Evolutionary conservation across 2,888 invertebrate species (phyloP), one percentile per base, ranked within the genome.

Genomic region (Orgyia antiqua): DNA sequence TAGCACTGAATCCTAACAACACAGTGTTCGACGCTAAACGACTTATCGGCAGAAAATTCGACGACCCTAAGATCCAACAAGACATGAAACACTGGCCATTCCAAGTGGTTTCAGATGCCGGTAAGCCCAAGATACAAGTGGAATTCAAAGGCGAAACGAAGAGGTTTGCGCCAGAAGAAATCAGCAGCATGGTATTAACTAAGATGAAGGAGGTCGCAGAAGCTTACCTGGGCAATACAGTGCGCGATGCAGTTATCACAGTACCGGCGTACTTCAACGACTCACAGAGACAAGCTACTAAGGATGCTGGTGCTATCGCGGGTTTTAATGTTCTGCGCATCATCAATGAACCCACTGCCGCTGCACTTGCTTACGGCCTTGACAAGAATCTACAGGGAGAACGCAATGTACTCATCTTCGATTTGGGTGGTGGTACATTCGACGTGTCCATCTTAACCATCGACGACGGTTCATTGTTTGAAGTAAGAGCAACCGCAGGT

Each of bases 381-480:
- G 92, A 93, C 62, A 92, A 93, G 67, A 91, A 91, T 63, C 79
- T 92, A 10, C 90, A 91, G 62, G 92, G 92, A n/a, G n/a, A n/a
- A n/a, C n/a, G n/a, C n/a, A n/a, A n/a, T n/a, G n/a, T n/a, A n/a
- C n/a, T n/a, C n/a, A 10, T 93, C 55, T 93, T 93, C 58, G 92
- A 93, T 70, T 84, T 93, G 45, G 89, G 89, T 12, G 96, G 96
- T 44, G 96, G 95, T 26, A 96, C 95, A 29, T 97, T 97, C 70
- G 96, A 97, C 86, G 96, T 97, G 2, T 97, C 96, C 28, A 92
- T 97, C 51, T 82, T 97, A 10, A 92, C 94, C 29, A 97, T 97
- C 68, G 95, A 95, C 65, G 95, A 96, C 66, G 91, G 96, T 0
- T 92, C 92, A 1, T 71, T 94, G 48, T 94, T 94, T 56, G 93